A percentile compares a stretch with the other conserved stretches of the same genome.
phyloP scores from a whole-genome alignment of 2,888 invertebrate genomes.

The Xanthorhoe spadicearia region DNA sequence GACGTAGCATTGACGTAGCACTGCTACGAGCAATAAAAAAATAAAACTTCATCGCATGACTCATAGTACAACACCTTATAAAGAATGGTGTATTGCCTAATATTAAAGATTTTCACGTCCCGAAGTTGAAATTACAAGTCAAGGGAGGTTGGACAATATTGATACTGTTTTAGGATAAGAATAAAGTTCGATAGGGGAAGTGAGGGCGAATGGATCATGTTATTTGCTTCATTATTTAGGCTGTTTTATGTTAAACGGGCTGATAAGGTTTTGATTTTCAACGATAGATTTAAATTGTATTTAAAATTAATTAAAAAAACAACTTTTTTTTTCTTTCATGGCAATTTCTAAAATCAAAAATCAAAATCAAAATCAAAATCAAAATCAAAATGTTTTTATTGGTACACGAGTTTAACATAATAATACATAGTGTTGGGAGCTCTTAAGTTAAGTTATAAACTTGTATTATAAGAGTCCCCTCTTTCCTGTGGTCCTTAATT shows the following conservation, averaged over 20 bases:
- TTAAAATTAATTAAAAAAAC: no score
- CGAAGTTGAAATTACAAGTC: background rate
- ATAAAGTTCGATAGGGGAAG: constrained; percentile 32
- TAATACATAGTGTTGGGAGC: no score
- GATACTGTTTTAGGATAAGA: constrained; percentile 37
- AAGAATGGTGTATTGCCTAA: constrained; percentile 4
- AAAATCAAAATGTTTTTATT: no score
- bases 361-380: no score
- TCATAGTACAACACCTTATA: constrained; percentile 12
- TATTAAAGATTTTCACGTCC: constrained; percentile 5
- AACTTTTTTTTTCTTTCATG: no score
- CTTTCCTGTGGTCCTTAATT: no score
- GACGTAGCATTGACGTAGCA: background rate
- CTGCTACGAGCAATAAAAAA: background rate
- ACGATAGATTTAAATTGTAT: no score
- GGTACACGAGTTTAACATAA: no score
- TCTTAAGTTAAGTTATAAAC: no score
- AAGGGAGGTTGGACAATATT: constrained; percentile 34
- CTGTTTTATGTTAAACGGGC: constrained; percentile 19
- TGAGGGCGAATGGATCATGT: constrained; percentile 33
- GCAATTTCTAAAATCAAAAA: no score
- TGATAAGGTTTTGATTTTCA: constrained; percentile 6
- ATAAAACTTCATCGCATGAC: background rate
- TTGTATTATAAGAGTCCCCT: no score
- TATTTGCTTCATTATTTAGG: constrained; percentile 32